Conservation (phyloP, 1,140 invertebrate species). For the Lineus longissimus region DNA sequence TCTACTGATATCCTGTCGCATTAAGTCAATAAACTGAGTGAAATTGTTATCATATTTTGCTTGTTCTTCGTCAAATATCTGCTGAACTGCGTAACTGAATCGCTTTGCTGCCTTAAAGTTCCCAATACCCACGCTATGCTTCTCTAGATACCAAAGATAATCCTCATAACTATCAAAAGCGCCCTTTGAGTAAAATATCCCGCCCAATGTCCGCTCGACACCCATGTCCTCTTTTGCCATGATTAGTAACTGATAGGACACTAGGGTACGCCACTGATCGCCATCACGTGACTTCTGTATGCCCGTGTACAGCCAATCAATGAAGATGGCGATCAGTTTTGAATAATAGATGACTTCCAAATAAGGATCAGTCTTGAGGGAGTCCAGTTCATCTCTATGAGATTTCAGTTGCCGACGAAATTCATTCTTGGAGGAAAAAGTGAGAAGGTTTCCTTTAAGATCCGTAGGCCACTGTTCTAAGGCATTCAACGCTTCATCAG, state of each 20-base stretch:
- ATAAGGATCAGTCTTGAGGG: slow-evolving; percentile 16
- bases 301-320: slow-evolving; percentile 28
- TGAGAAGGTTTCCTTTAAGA: not conserved
- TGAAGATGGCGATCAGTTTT: slow-evolving; percentile 22
- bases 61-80: slow-evolving; percentile 15
- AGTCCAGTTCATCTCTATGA: slow-evolving; percentile 27
- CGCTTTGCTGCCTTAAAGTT: slow-evolving; percentile 26
- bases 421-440: slow-evolving; percentile 22
- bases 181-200: slow-evolving; percentile 24
- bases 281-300: slow-evolving; percentile 29
- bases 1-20: slow-evolving; percentile 1
- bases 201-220: slow-evolving; percentile 25
- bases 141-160: slow-evolving; percentile 31
- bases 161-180: slow-evolving; percentile 25
- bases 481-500: slow-evolving; percentile 3
- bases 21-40: not conserved
- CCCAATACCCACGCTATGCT: slow-evolving; percentile 25
- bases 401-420: slow-evolving; percentile 22
- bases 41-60: slow-evolving; percentile 1
- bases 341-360: slow-evolving; percentile 26
- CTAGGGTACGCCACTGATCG: slow-evolving; percentile 29
- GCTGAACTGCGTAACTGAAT: slow-evolving; percentile 24
- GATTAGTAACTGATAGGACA: slow-evolving; percentile 32
- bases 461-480: not conserved
- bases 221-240: slow-evolving; percentile 27